Base-by-base conservation (phyloP, 2,888 invertebrate genomes). In the Sarcophaga carnaria region DNA sequence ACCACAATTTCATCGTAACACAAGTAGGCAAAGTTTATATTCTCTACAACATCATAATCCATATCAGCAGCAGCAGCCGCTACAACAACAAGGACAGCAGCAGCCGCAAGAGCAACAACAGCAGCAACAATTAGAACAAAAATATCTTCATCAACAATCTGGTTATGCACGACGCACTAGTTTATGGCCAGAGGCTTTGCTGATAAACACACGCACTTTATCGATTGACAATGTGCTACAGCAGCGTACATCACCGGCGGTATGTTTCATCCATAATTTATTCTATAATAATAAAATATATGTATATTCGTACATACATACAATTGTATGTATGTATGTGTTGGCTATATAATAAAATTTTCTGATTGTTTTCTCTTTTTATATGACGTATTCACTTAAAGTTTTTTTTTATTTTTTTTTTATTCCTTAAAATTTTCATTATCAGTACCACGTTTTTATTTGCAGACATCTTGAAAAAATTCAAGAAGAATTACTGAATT, bases 111-210 rank as follows among this genome's bases (percentile, higher is more conserved):
- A 71, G 71, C 62, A 49, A 22, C 85, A 49, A 14, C 37, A 20
- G 62, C 54, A 45, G 14, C 59, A 4, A 3, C 69, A 12, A 37
- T 37, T 37, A 37, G 37, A 37, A 37, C 10, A 37, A 37, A 37
- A 37, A 37, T 37, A 37, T 37, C 37, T 37, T 20, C 76, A 66
- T 11, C 70, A 47, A 63, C 75, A 60, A 47, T 20, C 60, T 69
- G 59, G 20, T 60, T 8, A 27, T 8, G 20, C 60, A 49, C 69
- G 66, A 47, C 71, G 79, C n/a, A 25, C 0, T 20, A 87, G 87
- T 64, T 79, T 87, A 72, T 87, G 87, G 87, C 84, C 84, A 22
- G 84, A 87, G 69, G 84, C 79, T 47, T 69, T 87, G 37, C 76
- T 84, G 69, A 62, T 87, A 63, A 87, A 87, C 67, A 84, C 87